Evolutionary conservation across 2,113 vertebrate genomes (phyloP).

Genomic region (Callorhinus ursinus): DNA sequence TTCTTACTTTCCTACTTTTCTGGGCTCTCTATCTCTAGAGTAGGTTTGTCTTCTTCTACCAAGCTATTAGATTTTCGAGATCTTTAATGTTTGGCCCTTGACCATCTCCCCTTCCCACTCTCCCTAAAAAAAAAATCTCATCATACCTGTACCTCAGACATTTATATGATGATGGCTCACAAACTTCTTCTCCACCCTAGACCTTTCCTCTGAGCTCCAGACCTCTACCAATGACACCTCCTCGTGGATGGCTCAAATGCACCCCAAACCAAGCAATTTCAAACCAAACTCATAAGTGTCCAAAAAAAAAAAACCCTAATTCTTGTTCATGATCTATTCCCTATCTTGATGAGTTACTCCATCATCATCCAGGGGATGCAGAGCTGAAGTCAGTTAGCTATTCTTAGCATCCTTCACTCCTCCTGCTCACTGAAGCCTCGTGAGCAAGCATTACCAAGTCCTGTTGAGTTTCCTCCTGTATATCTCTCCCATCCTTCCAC

Average conservation of each 20-base stretch:
- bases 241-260: neutral
- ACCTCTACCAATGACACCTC: neutral
- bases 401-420: neutral
- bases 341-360: neutral
- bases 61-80: neutral
- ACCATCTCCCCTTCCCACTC: neutral
- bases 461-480: neutral
- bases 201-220: neutral
- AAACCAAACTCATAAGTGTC: conserved; percentile 2
- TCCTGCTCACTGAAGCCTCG: neutral
- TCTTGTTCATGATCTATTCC: neutral
- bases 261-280: neutral
- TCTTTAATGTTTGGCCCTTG: neutral
- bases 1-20: neutral
- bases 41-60: neutral
- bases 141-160: neutral
- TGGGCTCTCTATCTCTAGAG: neutral
- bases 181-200: neutral
- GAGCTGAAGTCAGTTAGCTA: neutral
- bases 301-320: neutral
- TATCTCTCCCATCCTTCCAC: neutral
- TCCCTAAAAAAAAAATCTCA: neutral
- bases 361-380: neutral
- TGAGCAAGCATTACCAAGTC: neutral
- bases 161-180: neutral